Conservation (phyloP, 92 coral and sea anemone genomes). For the Porites cylindrica region DNA sequence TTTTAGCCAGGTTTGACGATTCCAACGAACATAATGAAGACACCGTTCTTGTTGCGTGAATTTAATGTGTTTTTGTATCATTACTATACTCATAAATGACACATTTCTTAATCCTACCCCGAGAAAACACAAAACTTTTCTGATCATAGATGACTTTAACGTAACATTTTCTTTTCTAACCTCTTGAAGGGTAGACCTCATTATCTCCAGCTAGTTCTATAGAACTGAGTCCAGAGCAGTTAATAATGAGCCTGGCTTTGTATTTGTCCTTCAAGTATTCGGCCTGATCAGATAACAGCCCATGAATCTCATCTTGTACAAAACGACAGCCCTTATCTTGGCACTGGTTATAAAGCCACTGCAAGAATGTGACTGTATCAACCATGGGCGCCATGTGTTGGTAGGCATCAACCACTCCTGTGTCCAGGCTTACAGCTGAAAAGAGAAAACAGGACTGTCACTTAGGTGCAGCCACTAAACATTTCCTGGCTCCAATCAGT, state of each 20-base stretch:
- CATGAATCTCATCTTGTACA: constrained; percentile 21
- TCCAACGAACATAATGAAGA: too few relatives aligned
- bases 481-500: too few relatives aligned
- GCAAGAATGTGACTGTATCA: constrained; percentile 43
- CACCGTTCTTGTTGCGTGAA: too few relatives aligned
- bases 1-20: too few relatives aligned
- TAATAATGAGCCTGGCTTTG: constrained; percentile 47
- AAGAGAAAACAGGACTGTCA: background rate
- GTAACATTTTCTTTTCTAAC: background rate
- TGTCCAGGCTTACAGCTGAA: constrained; percentile 20
- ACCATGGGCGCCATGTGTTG: constrained; percentile 56
- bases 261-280: constrained; percentile 37
- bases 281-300: constrained; percentile 45
- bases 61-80: too few relatives aligned
- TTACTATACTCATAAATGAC: too few relatives aligned
- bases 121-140: too few relatives aligned
- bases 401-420: constrained; percentile 44
- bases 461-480: too few relatives aligned
- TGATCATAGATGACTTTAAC: too few relatives aligned
- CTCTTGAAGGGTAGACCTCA: constrained; percentile 49
- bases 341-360: constrained; percentile 55
- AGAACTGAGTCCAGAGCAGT: constrained; percentile 66
- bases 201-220: constrained; percentile 60
- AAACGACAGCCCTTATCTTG: constrained; percentile 48
- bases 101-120: too few relatives aligned